Percentiles rank a stretch among this genome's conserved stretches.
Conservation (phyloP, 2,113 vertebrate species). For the Cephalopholis sonnerati region DNA sequence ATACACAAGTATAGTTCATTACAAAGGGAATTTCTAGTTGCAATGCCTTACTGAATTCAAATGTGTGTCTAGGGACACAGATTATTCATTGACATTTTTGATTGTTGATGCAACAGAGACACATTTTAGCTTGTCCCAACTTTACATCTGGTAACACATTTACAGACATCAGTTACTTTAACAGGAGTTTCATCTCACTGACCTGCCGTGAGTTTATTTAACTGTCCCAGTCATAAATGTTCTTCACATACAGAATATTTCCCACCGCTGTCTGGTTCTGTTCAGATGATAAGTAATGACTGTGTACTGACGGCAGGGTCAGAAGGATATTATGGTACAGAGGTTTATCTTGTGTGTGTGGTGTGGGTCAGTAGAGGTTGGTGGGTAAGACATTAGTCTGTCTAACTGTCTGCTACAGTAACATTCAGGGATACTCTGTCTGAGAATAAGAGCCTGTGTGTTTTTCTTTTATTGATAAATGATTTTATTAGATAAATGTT, state of each 20-base stretch:
- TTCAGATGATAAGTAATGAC: slow-evolving; percentile 17
- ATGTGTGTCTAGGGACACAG: neutral
- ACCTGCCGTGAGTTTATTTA: slow-evolving; percentile 27
- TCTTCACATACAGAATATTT: slow-evolving; percentile 28
- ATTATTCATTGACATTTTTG: neutral
- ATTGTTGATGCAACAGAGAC: neutral
- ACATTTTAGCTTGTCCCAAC: neutral
- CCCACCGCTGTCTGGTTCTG: slow-evolving; percentile 31
- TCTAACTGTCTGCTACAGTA: neutral
- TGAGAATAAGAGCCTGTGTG: neutral
- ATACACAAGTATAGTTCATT: neutral
- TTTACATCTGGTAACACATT: neutral
- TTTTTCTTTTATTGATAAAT: neutral
- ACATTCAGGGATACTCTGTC: neutral
- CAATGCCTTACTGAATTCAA: neutral
- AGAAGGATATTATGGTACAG: neutral
- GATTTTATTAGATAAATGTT: neutral
- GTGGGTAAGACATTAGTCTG: slow-evolving; percentile 14
- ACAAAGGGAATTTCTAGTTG: neutral
- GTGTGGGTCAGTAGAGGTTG: slow-evolving; percentile 3
- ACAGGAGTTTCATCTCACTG: neutral
- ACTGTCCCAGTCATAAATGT: neutral
- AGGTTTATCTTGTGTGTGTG: slow-evolving; percentile 21
- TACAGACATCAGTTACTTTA: neutral
- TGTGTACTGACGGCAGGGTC: neutral